Conservation (phyloP, 2,888 invertebrate species). For the Hydraecia micacea region DNA sequence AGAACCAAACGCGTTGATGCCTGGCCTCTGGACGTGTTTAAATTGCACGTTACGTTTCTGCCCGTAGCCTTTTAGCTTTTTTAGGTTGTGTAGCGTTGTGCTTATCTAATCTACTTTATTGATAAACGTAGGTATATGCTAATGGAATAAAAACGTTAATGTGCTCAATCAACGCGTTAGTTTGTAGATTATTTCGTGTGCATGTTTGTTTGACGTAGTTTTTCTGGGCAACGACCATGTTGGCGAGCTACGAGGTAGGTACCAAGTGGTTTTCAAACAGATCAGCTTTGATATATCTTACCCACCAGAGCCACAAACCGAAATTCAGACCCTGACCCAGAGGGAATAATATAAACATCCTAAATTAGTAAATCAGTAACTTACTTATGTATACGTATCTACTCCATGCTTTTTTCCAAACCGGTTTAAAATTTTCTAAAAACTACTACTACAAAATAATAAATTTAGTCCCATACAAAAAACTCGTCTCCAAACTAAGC, state of each 20-base stretch:
- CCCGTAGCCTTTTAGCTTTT: slow-evolving; percentile 54
- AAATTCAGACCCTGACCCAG: background rate
- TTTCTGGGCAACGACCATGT: slow-evolving; percentile 17
- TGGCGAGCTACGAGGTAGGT: slow-evolving; percentile 1
- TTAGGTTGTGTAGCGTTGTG: slow-evolving; percentile 42
- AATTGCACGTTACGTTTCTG: slow-evolving; percentile 57
- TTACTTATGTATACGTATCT: background rate
- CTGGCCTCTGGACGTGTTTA: slow-evolving; percentile 56
- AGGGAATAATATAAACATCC: background rate
- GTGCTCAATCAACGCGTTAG: slow-evolving; percentile 45
- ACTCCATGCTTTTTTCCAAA: background rate
- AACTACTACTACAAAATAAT: slow-evolving; percentile 14
- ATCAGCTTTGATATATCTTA: background rate
- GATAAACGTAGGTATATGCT: slow-evolving; percentile 53
- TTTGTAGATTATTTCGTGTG: slow-evolving; percentile 46
- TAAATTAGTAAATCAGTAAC: background rate
- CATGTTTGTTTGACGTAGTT: slow-evolving; percentile 39
- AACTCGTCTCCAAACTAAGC: slow-evolving; percentile 12
- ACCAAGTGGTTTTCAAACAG: background rate
- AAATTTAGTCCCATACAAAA: slow-evolving; percentile 26
- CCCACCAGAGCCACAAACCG: background rate
- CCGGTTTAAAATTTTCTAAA: background rate
- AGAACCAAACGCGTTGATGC: slow-evolving; percentile 51
- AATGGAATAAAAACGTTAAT: slow-evolving; percentile 55
- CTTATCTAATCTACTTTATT: slow-evolving; percentile 59